phyloP scores from a whole-genome alignment of 1,140 invertebrate genomes.

The Penaeus indicus region DNA sequence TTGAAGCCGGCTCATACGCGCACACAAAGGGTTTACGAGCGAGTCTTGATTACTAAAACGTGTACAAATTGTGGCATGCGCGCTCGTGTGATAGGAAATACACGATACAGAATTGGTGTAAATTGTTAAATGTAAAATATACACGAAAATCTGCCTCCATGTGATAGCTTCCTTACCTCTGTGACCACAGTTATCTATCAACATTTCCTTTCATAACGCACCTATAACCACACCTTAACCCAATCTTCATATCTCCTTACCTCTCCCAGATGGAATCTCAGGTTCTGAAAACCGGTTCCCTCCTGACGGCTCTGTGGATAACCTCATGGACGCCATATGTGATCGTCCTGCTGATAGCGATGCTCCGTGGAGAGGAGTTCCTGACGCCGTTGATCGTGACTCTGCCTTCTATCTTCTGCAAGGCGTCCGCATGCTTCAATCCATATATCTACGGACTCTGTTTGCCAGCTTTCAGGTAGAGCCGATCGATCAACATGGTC shows the following conservation, averaged over 20 bases:
- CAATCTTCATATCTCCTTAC: not conserved
- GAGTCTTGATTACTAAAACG: no score
- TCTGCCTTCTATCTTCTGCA: slow-evolving; percentile 52
- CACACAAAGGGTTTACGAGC: no score
- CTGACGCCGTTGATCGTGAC: slow-evolving; percentile 40
- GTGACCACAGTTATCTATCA: no score
- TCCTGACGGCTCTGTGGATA: slow-evolving; percentile 41
- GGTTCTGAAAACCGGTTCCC: slow-evolving; percentile 12
- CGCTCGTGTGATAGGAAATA: no score
- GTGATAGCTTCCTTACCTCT: no score
- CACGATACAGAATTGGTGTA: no score
- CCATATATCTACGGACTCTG: slow-evolving; percentile 56
- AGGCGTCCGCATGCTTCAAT: slow-evolving; percentile 51
- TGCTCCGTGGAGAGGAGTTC: not conserved
- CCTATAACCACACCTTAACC: not conserved
- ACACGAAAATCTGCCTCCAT: no score
- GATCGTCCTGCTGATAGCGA: slow-evolving; percentile 32
- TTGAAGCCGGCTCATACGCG: no score
- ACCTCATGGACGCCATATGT: slow-evolving; percentile 59
- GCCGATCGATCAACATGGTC: not conserved
- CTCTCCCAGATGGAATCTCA: slow-evolving; percentile 32
- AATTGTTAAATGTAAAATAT: no score
- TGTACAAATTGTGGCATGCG: no score
- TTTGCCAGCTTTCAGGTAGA: slow-evolving; percentile 42
- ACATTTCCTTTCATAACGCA: not conserved